A percentile compares a stretch with the other conserved stretches of the same genome.
Conservation (phyloP, 2,113 vertebrate species). For the Pollachius pollachius region DNA sequence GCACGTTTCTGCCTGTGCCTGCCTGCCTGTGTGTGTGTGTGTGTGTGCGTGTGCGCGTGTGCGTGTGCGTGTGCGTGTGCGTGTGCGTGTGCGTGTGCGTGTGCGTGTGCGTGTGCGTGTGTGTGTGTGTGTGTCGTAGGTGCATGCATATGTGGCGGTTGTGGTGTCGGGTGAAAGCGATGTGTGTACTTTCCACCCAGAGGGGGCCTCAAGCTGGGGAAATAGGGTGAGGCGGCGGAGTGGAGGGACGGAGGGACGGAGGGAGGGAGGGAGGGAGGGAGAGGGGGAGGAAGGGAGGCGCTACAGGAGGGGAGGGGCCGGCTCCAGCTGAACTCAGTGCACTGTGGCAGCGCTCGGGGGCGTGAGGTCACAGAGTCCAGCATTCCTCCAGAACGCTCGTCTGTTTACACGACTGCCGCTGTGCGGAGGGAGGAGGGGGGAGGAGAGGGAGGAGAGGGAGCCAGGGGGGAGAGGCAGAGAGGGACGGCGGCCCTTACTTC, state of each 20-base stretch:
- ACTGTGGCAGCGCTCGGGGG: slow-evolving; percentile 66
- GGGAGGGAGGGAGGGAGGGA: slow-evolving; percentile 58
- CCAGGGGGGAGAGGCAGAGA: slow-evolving; percentile 2
- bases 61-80: slow-evolving; percentile 4
- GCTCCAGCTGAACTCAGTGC: slow-evolving; percentile 67
- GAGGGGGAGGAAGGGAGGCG: slow-evolving; percentile 52
- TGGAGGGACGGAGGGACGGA: slow-evolving; percentile 59
- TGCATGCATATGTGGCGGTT: slow-evolving; percentile 32
- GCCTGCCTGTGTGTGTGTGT: slow-evolving; percentile 2
- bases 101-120: slow-evolving; percentile 2
- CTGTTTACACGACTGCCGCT: slow-evolving; percentile 69
- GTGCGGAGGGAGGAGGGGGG: neutral
- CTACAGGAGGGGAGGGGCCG: slow-evolving; percentile 60
- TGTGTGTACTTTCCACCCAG: slow-evolving; percentile 66
- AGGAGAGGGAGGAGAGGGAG: neutral
- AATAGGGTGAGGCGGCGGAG: slow-evolving; percentile 41
- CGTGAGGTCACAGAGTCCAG: slow-evolving; percentile 72
- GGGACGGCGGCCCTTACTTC: slow-evolving; percentile 36
- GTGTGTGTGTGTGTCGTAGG: slow-evolving; percentile 17
- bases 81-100: slow-evolving; percentile 2
- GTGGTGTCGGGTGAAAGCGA: slow-evolving; percentile 57
- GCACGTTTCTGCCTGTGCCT: neutral
- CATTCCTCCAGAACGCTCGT: slow-evolving; percentile 68
- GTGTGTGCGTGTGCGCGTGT: neutral
- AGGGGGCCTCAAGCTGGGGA: slow-evolving; percentile 61